Evolutionary conservation across 2,888 invertebrate species (phyloP), one percentile per base, ranked within the genome.

Genomic region (Stegophylla sp.): DNA sequence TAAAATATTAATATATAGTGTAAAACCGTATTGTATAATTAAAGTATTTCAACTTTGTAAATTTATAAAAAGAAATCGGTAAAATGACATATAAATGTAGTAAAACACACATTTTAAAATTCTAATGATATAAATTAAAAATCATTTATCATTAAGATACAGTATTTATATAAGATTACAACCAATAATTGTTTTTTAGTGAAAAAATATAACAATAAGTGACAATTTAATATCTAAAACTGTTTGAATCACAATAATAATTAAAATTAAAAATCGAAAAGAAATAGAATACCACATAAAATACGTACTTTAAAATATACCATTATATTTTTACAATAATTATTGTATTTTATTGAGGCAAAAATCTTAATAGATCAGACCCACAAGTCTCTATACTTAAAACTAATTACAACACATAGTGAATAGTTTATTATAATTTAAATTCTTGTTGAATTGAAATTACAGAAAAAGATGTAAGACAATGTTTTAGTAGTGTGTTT

Each of bases 341-440:
- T n/a, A n/a, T n/a, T n/a, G n/a, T n/a, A 41, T 41, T n/a, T 71
- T 53, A 71, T 71, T 15, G 5, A 10, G 4, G 17, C 23, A 3
- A 69, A 26, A 15, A 41, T 15, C n/a, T 9, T 1, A 17, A 41
- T 71, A 69, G 3, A 56, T 56, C 43, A 56, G 72, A 72, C 72
- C 41, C 20, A 41, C 41, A 41, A 41, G 56, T 56, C 43, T 72
- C 23, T 10, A 56, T 23, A 10, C 72, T 72, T 72, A 72, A 56
- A 56, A 72, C 41, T 56, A 72, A 56, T 72, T 23, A 56, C 5
- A 56, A 56, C 20, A 72, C 23, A 56, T 20, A 41, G 34, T 53
- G 20, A 23, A 34, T 34, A 71, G 10, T 71, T 23, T 53, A 53
- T 34, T 53, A 28, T 1, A 12, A 15, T 41, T 41, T 53, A 5